Evolutionary conservation across 2,113 vertebrate species (phyloP), one percentile per base, ranked within the genome.

Genomic region (Engystomops pustulosus): DNA sequence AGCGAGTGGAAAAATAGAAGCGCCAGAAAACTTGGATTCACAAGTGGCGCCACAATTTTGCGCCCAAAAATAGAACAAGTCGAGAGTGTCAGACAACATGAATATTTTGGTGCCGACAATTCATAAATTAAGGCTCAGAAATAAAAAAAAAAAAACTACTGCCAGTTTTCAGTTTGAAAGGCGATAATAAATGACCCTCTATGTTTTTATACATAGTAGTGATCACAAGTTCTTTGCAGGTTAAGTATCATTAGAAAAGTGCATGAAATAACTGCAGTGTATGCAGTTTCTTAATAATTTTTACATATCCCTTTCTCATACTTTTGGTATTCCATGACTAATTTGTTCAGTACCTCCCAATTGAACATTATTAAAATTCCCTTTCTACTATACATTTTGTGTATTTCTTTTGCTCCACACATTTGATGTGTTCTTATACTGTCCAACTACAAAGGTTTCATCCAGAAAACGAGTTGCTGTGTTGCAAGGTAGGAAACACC

Each of bases 401-500:
- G 3, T 15, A 30, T 76, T 77, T 10, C 36, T 55, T 23, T 78
- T 25, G 32, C 53, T 41, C 34, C 14, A 38, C 74, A 55, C 34
- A 36, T 53, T 17, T 38, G 47, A 10, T 30, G 47, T 76, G 47
- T 77, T 53, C 49, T 23, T 41, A 55, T 30, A 27, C 32, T 58
- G 34, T 77, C n/a, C 55, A 4, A 38, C 51, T 58, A 77, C 18
- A n/a, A 7, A 58, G 34, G 2, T 58, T 78, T 58, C 12, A 25
- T 36, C 53, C 7, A 58, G 74, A 30, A 77, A 77, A 51, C 89
- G 36, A 60, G 53, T n/a, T 38, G 14, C 36, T 27, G n/a, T 38
- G 51, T 78, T 58, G 11, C 20, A 60, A 25, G 36, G 11, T 12
- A 78, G 75, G 75, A 60, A 78, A 78, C 75, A 58, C 34, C 75